Evolutionary conservation across 2,113 vertebrate species (phyloP).

Genomic region (Elephantulus edwardii): DNA sequence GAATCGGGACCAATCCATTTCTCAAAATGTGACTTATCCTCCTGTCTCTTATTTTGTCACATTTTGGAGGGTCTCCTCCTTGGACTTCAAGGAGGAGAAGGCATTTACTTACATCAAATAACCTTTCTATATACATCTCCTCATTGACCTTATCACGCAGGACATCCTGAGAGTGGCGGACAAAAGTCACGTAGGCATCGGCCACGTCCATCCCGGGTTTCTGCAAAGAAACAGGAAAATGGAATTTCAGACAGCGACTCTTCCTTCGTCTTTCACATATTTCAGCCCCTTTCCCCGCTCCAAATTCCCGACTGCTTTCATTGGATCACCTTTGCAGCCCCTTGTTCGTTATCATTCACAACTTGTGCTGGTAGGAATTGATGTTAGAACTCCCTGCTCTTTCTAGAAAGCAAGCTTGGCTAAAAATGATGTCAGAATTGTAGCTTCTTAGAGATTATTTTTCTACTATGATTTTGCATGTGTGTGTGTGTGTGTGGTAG

Average conservation of each 20-base stretch:
- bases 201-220: conserved; percentile 99
- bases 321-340: not conserved
- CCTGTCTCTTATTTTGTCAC: conserved; percentile 99
- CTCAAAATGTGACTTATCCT: conserved; percentile 99
- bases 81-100: conserved; percentile 93
- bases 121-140: conserved; percentile 99
- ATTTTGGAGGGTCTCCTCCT: conserved; percentile 97
- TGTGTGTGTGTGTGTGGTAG: not conserved
- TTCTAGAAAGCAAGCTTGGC: conserved; percentile 36
- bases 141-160: conserved; percentile 99
- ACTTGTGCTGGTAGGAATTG: not conserved
- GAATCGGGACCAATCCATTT: conserved; percentile 82
- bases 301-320: not conserved
- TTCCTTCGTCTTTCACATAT: not conserved
- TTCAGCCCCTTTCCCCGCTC: not conserved
- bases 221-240: conserved; percentile 84
- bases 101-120: conserved; percentile 99
- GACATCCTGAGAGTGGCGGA: conserved; percentile 99
- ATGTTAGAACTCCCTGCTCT: not conserved
- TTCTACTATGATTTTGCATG: not conserved
- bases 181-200: conserved; percentile 98
- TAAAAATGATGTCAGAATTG: not conserved
- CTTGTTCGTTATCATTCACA: not conserved
- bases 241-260: conserved; percentile 17
- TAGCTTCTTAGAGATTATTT: not conserved